These are phyloP conservation scores for Spialia ferax DNA, from an alignment of 2,888 invertebrate species.

Conservation along the genomic window DNA sequence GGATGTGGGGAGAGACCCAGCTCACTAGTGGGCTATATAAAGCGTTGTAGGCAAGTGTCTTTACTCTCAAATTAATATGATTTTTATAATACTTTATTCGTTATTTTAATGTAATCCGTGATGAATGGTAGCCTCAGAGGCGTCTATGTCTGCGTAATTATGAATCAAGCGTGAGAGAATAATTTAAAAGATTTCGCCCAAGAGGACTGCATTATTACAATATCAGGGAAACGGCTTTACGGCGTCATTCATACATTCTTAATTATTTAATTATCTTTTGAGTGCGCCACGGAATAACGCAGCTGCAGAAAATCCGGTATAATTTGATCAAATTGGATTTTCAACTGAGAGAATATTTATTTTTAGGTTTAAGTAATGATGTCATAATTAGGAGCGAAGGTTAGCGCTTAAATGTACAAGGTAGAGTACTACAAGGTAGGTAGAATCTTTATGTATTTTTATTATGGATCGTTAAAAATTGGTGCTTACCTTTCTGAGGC, in stretches of 20 bases:
- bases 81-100: conserved; percentile 53
- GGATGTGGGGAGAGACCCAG: no score
- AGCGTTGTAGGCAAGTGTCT: no score
- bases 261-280: conserved; percentile 85
- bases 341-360: conserved; percentile 59
- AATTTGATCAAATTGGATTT: conserved; percentile 79
- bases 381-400: conserved; percentile 46
- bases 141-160: conserved; percentile 72
- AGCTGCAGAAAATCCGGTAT: conserved; percentile 72
- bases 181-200: conserved; percentile 82
- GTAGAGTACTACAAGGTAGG: conserved; percentile 29
- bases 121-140: conserved; percentile 63
- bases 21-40: no score
- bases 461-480: conserved; percentile 43
- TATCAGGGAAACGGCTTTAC: conserved; percentile 82
- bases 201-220: conserved; percentile 84
- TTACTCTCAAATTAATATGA: conserved; percentile 28
- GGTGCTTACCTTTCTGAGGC: conserved; percentile 61
- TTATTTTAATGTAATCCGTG: conserved; percentile 58
- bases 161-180: conserved; percentile 75
- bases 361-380: conserved; percentile 53
- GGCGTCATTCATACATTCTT: conserved; percentile 84
- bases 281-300: conserved; percentile 69
- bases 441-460: conserved; percentile 46
- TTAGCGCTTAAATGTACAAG: conserved; percentile 38